A percentile compares a stretch with the other conserved stretches of the same genome.
Conservation (phyloP, 2,113 vertebrate species). For the Callipepla squamata region DNA sequence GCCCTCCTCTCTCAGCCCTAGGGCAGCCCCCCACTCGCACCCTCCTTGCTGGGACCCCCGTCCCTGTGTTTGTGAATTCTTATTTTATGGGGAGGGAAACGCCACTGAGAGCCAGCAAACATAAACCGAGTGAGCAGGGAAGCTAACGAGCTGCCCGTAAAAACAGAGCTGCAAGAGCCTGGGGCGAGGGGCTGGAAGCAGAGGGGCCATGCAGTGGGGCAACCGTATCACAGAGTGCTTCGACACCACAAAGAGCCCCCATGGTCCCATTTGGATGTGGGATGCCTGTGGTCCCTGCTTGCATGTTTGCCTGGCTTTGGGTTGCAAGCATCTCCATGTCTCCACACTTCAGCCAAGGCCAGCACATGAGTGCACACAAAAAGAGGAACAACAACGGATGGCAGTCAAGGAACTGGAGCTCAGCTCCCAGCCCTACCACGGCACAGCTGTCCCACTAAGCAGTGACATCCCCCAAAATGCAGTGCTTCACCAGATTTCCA, state of each 20-base stretch:
- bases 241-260: neutral
- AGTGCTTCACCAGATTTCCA: neutral
- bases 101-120: neutral
- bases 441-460: neutral
- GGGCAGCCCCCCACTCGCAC: fast-evolving
- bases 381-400: neutral
- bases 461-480: fast-evolving
- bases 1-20: neutral
- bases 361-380: neutral
- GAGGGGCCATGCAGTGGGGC: neutral
- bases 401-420: neutral
- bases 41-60: neutral
- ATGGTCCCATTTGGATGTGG: neutral
- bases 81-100: neutral
- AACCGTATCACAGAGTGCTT: neutral
- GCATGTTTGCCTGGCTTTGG: neutral
- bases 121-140: neutral
- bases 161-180: neutral
- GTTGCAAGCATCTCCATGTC: neutral
- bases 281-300: neutral
- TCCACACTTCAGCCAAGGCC: neutral
- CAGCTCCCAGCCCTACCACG: neutral
- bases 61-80: neutral
- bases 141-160: neutral
- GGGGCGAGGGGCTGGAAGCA: neutral